Conservation (phyloP, 2,113 vertebrate genomes). For the Oreotrochilus melanogaster region DNA sequence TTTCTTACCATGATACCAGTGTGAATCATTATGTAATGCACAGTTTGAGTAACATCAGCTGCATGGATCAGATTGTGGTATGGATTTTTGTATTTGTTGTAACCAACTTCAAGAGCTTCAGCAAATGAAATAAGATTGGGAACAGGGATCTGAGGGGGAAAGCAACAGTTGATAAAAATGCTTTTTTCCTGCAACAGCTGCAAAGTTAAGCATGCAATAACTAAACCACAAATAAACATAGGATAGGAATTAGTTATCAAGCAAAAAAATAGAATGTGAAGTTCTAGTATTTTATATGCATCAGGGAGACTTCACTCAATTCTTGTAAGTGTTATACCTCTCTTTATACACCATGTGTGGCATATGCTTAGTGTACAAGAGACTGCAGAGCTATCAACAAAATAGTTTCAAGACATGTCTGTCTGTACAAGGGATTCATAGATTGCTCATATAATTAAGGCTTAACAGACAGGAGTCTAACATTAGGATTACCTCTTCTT, state of each 20-base stretch:
- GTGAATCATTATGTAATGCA: conserved; percentile 97
- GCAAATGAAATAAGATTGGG: conserved; percentile 93
- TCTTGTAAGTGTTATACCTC: background rate
- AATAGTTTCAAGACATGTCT: background rate
- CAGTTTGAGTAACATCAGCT: conserved; percentile 97
- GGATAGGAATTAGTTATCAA: background rate
- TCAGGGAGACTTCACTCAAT: background rate
- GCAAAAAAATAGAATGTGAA: background rate
- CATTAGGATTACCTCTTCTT: background rate
- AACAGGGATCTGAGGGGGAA: conserved; percentile 89
- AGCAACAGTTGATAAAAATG: conserved; percentile 18
- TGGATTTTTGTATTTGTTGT: conserved; percentile 97
- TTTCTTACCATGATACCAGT: conserved; percentile 94
- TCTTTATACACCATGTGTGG: background rate
- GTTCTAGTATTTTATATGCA: background rate
- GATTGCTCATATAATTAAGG: background rate
- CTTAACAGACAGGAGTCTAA: background rate
- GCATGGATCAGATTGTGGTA: conserved; percentile 98
- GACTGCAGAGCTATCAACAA: background rate
- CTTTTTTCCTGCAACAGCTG: background rate
- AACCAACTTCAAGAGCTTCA: conserved; percentile 94
- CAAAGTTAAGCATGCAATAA: background rate
- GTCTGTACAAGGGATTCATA: background rate
- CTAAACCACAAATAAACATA: background rate
- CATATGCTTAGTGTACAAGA: background rate